phyloP scores from a whole-genome alignment of 2,797 vertebrate genomes.

The Oryzias dopingdopingensis region DNA sequence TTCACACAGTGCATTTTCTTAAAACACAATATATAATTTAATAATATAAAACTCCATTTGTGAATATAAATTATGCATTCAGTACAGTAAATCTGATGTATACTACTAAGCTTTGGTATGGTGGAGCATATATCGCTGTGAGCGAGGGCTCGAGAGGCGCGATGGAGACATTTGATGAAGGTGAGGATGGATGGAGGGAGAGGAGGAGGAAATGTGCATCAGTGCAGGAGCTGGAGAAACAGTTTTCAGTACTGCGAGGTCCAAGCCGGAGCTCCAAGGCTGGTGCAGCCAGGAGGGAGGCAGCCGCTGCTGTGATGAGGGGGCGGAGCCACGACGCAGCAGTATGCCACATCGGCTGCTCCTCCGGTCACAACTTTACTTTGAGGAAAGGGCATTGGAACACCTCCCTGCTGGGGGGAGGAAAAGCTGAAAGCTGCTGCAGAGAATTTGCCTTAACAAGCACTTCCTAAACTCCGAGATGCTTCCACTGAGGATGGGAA shows the following conservation, averaged over 20 bases:
- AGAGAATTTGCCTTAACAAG: constrained; percentile 16
- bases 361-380: constrained; percentile 76
- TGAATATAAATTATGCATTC: constrained; percentile 94
- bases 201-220: no score
- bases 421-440: constrained; percentile 1
- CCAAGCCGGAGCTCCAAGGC: constrained; percentile 80
- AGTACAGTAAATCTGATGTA: constrained; percentile 82
- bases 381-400: constrained; percentile 59
- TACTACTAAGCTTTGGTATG: constrained; percentile 90
- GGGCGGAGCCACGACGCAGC: constrained; percentile 86
- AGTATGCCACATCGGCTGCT: constrained; percentile 86
- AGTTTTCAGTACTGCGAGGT: constrained; percentile 83
- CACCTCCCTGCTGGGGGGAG: constrained; percentile 48
- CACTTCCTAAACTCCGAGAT: constrained; percentile 24
- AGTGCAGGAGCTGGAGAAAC: constrained; percentile 31
- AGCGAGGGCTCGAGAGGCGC: constrained; percentile 19
- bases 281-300: constrained; percentile 84
- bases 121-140: constrained; percentile 66
- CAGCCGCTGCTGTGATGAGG: constrained; percentile 82
- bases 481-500: constrained; percentile 17
- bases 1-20: constrained; percentile 88
- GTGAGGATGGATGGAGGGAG: constrained; percentile 16
- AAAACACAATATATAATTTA: constrained; percentile 86
- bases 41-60: constrained; percentile 89
- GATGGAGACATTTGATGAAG: constrained; percentile 14